Evolutionary conservation across 2,113 vertebrate species (phyloP).

Genomic region (Trinectes maculatus): DNA sequence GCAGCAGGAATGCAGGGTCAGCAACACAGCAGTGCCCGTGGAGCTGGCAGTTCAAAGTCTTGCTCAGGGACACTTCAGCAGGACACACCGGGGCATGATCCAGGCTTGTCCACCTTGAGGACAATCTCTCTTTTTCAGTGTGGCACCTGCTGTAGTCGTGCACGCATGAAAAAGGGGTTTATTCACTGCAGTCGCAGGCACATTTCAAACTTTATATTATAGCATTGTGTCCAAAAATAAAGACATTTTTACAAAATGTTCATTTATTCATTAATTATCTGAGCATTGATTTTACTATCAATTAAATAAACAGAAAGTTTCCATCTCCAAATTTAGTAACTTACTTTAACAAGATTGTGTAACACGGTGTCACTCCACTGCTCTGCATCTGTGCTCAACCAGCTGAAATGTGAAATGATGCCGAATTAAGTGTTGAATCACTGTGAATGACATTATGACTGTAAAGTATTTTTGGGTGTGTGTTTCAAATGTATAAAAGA

Average conservation of each 20-base stretch:
- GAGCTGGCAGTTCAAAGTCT: constrained; percentile 51
- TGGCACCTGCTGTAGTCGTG: neutral
- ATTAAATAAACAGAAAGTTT: neutral
- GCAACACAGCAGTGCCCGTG: constrained; percentile 13
- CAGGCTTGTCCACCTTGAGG: constrained; percentile 19
- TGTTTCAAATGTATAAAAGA: too few species aligned
- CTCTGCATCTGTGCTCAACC: neutral
- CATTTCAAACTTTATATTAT: neutral
- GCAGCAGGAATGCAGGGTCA: constrained; percentile 37
- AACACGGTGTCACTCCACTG: neutral
- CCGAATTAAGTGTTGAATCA: neutral
- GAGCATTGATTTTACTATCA: neutral
- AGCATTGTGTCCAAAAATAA: neutral
- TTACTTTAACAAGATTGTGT: neutral
- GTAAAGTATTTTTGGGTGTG: neutral
- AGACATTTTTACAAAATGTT: neutral
- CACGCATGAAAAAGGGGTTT: neutral
- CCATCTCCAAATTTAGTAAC: neutral
- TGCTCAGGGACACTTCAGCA: constrained; percentile 58
- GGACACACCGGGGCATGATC: constrained; percentile 12
- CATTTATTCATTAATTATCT: neutral
- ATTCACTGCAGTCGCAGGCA: too few species aligned
- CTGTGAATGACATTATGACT: neutral
- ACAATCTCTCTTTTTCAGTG: constrained; percentile 8
- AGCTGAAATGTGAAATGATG: too few species aligned